Conservation (phyloP, 2,888 invertebrate species). For the Ennomos fuscantarius region DNA sequence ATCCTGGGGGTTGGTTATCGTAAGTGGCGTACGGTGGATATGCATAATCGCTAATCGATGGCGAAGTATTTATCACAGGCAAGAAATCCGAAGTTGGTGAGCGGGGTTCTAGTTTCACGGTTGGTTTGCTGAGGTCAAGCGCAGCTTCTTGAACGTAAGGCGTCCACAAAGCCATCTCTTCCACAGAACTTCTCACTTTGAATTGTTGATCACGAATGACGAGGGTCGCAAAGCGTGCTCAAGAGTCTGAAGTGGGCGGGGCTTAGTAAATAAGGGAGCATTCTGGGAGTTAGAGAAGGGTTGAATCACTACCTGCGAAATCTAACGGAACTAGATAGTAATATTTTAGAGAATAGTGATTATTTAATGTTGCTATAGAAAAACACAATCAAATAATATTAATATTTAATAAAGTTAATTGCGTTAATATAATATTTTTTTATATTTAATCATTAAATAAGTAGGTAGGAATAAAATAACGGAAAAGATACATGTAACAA, state of each 20-base stretch:
- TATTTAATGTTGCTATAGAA: conserved; percentile 8
- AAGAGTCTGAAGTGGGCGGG: conserved; percentile 45
- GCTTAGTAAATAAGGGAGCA: conserved; percentile 44
- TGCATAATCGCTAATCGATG: conserved; percentile 31
- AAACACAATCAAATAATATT: no score
- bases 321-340: conserved; percentile 40
- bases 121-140: conserved; percentile 60
- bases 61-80: conserved; percentile 38
- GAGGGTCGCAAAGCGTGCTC: conserved; percentile 34
- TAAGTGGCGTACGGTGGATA: conserved; percentile 39
- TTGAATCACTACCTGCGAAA: conserved; percentile 43
- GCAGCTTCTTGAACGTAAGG: conserved; percentile 70
- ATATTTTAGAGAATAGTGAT: conserved; percentile 25
- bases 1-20: conserved; percentile 44
- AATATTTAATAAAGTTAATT: no score
- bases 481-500: no score
- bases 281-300: conserved; percentile 42
- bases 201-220: conserved; percentile 43
- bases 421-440: conserved; percentile 11
- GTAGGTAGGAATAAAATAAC: no score
- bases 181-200: conserved; percentile 38
- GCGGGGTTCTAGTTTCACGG: conserved; percentile 50
- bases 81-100: conserved; percentile 41
- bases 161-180: conserved; percentile 70
- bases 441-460: no score